phyloP scores from a whole-genome alignment of 2,113 vertebrate genomes.

The Myrmecophaga tridactyla region DNA sequence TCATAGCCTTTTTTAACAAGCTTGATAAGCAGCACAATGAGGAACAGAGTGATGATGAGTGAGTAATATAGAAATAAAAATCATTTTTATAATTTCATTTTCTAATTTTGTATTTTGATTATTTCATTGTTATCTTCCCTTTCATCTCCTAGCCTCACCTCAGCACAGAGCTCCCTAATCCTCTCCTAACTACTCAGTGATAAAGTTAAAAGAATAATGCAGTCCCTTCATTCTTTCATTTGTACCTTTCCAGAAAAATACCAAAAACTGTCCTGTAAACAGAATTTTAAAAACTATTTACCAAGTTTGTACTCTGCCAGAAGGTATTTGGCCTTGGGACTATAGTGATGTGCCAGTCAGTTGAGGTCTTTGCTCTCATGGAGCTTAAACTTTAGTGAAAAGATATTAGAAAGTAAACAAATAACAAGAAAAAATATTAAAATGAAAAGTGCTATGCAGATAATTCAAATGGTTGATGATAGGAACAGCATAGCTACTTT shows the following conservation, averaged over 20 bases:
- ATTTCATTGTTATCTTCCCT: neutral
- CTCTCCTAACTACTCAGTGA: neutral
- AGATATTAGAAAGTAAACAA: neutral
- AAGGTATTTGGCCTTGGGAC: neutral
- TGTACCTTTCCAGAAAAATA: neutral
- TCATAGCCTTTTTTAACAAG: slow-evolving; percentile 91
- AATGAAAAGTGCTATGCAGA: neutral
- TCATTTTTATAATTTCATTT: neutral
- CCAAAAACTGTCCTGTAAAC: neutral
- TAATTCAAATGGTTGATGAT: neutral
- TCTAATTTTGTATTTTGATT: neutral
- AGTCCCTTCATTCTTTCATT: neutral
- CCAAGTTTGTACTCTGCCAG: neutral
- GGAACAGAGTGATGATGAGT: slow-evolving; percentile 89
- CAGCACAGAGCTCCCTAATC: neutral
- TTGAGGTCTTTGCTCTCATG: neutral
- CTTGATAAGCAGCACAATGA: slow-evolving; percentile 88
- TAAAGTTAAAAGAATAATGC: neutral
- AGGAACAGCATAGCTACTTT: neutral
- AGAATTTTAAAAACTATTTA: neutral
- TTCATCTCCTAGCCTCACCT: neutral
- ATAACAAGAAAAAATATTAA: neutral
- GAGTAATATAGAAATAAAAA: slow-evolving; percentile 74
- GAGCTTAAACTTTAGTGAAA: neutral
- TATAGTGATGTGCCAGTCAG: neutral